Evolutionary conservation across 1,140 invertebrate genomes (phyloP), one percentile per base, ranked within the genome.

Genomic region (Mamestra configurata): DNA sequence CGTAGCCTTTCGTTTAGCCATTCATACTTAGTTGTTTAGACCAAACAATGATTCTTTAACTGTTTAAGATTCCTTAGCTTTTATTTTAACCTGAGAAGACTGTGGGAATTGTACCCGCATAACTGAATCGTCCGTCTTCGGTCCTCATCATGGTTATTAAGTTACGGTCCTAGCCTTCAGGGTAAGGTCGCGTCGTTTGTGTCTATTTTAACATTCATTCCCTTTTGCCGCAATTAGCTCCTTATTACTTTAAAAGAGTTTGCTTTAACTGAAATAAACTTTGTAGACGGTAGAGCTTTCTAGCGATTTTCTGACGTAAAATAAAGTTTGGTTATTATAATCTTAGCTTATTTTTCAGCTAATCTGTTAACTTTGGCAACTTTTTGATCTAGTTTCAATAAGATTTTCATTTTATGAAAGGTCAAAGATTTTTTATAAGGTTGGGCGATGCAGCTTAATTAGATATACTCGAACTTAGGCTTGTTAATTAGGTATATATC

Each of bases 161-260:
- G 24, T 76, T 76, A 76, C 55, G 13, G 0, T 22, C 72, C n/a
- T 5, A 40, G 49, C 5, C 64, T 68, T 59, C 22, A 10, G 6
- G n/a, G 61, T 4, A 20, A 66, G 18, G 20, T 3, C 10, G 6
- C 40, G 18, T 31, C 40, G 18, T 31, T 61, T 61, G 24, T 76
- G 46, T 15, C 24, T 37, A 18, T 61, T 76, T 57, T 61, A 76
- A 4, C 18, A 43, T 76, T 61, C 8, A 61, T 35, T 61, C 72
- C 72, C 31, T 72, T 73, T 43, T 76, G 37, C 31, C 13, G 22
- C 55, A 76, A 76, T 61, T 61, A 37, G 72, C 20, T 8, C 35
- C 35, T 76, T 31, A 76, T 76, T 76, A 55, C 72, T 27, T 61
- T 46, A 27, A 76, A 76, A 76, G 37, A 61, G 55, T 76, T 76